Evolutionary conservation across 2,113 vertebrate species (phyloP).

Genomic region (Anhinga rufa): DNA sequence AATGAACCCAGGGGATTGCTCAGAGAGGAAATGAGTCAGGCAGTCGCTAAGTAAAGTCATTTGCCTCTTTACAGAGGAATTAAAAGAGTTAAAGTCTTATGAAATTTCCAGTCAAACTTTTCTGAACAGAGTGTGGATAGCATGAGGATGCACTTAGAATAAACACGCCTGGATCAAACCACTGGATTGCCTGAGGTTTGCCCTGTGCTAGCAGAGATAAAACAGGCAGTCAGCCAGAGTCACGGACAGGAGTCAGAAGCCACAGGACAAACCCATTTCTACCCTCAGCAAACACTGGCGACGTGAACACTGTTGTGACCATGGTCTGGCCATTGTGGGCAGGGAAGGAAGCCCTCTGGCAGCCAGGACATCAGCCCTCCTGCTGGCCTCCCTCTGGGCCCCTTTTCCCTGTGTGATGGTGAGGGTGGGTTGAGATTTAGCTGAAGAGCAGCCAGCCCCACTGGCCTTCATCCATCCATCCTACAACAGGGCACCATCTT

Average conservation of each 20-base stretch:
- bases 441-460: neutral
- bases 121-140: neutral
- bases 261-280: neutral
- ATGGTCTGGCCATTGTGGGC: fast-evolving
- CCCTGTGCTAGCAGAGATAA: neutral
- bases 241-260: neutral
- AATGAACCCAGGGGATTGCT: conserved; percentile 6
- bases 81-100: conserved; percentile 39
- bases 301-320: neutral
- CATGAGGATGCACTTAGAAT: neutral
- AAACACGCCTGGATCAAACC: neutral
- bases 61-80: conserved; percentile 34
- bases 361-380: neutral
- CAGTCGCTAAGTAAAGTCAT: conserved; percentile 19
- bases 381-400: neutral
- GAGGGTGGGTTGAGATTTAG: neutral
- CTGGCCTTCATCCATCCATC: neutral
- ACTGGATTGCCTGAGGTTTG: neutral
- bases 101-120: neutral
- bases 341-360: neutral
- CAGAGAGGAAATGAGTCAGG: conserved; percentile 58
- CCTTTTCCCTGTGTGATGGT: neutral
- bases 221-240: neutral
- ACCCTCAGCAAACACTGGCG: neutral
- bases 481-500: neutral